These are phyloP conservation scores for Nowickia ferox DNA, from an alignment of 2,888 invertebrate species.

Conservation along the genomic window DNA sequence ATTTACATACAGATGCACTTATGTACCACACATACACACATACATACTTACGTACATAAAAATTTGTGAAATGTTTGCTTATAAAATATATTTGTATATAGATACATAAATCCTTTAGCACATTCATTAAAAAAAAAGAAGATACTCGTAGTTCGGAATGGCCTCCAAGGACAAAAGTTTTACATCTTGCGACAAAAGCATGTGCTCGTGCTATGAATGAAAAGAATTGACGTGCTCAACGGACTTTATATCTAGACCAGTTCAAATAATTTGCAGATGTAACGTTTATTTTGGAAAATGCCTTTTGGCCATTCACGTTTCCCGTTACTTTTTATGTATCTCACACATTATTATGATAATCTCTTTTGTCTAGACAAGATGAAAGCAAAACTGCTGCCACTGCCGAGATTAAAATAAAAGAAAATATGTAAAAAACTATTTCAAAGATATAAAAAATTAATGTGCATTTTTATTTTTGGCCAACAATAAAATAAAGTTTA, in stretches of 20 bases:
- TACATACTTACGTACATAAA: no score
- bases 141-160: neutral
- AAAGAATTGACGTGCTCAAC: constrained; percentile 19
- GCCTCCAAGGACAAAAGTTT: neutral
- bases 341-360: constrained; percentile 58
- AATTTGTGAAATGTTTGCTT: no score
- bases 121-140: neutral
- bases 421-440: constrained; percentile 11
- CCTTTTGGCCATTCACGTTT: constrained; percentile 48
- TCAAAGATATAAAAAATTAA: constrained; percentile 29
- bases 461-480: constrained; percentile 33
- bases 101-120: no score
- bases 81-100: no score
- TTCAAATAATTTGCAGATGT: constrained; percentile 42
- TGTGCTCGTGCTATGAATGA: neutral
- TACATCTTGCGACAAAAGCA: neutral
- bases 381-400: constrained; percentile 38
- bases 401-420: constrained; percentile 21
- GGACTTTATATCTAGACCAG: neutral
- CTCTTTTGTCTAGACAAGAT: constrained; percentile 66
- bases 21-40: no score
- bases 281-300: constrained; percentile 38
- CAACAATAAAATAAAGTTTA: constrained; percentile 48
- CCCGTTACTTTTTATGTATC: constrained; percentile 27
- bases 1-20: no score